Evolutionary conservation across 2,888 invertebrate species (phyloP).

Genomic region (Drosophila maculinotata): DNA sequence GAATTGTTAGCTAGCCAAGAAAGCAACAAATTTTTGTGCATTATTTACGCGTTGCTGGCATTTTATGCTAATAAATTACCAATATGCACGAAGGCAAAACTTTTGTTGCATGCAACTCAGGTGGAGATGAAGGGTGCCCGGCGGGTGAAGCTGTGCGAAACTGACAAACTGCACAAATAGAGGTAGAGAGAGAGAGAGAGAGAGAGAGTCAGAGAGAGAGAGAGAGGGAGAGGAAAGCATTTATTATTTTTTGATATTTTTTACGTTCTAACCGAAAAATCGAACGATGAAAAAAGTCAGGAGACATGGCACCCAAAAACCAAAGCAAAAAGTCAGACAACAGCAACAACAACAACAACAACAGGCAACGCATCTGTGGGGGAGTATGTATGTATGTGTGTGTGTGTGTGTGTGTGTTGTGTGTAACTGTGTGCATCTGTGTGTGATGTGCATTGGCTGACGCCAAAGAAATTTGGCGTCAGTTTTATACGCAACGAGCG

Average conservation of each 20-base stretch:
- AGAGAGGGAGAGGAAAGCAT: constrained; percentile 40
- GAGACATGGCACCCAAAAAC: constrained; percentile 49
- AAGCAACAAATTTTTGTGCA: constrained; percentile 71
- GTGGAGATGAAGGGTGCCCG: constrained; percentile 22
- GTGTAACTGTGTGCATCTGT: constrained; percentile 18
- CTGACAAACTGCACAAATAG: constrained; percentile 63
- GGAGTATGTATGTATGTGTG: constrained; percentile 28
- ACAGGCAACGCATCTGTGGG: constrained; percentile 30
- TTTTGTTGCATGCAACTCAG: constrained; percentile 64
- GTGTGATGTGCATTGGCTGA: constrained; percentile 67
- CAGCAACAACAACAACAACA: constrained; percentile 24
- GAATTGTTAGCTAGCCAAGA: constrained; percentile 40
- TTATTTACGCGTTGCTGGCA: constrained; percentile 76
- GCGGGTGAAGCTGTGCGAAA: constrained; percentile 47
- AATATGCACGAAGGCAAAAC: constrained; percentile 75
- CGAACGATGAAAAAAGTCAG: constrained; percentile 59
- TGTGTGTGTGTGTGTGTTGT: constrained; percentile 17
- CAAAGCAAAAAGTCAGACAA: constrained; percentile 28
- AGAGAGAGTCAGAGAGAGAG: constrained; percentile 15
- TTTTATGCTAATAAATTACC: constrained; percentile 79
- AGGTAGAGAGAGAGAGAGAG: constrained; percentile 13
- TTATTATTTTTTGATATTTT: constrained; percentile 71
- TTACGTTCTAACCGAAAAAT: constrained; percentile 57
- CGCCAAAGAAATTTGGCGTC: constrained; percentile 80
- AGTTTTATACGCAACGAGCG: constrained; percentile 67